Base-by-base conservation (phyloP, 2,888 invertebrate genomes). In the Omphaloscelis lunosa region DNA sequence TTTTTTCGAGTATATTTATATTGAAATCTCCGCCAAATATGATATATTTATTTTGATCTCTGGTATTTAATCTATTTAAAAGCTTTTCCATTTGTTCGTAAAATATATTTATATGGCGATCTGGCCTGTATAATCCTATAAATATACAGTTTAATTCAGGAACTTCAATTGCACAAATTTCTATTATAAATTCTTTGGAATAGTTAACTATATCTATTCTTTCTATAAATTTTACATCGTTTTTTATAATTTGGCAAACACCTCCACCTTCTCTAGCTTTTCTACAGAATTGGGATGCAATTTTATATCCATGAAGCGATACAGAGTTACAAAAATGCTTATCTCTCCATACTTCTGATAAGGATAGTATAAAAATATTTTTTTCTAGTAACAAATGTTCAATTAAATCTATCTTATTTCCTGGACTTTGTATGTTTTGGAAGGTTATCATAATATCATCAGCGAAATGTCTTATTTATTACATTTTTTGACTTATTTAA, bases 121-220 rank as follows among this genome's bases (percentile, higher is more conserved):
- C 61, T 23, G 61, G 34, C 34, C 61, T 61, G 3, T 63, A 63
- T n/a, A 63, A 41, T 1, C 63, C 41, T 63, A 63, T 63, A 15
- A 63, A 63, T 63, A 63, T 41, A 41, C 63, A 63, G 41, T 63
- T 63, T 41, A 63, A n/a, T n/a, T 39, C 39, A 39, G 39, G 39
- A 39, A 39, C 5, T 39, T 39, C 39, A 39, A 39, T 39, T 39
- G 39, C 39, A 39, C 65, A 65, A 20, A 65, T 65, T 65, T 45
- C 65, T 48, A 66, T 45, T 20, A 27, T 20, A 48, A 66, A 66
- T 66, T 66, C 45, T 66, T 66, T 66, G 20, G 65, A 66, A 66
- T 66, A 66, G 8, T 66, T 66, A 11, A 66, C 48, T 66, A n/a
- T 41, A 66, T 66, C 65, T 66, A 66, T 20, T 66, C 11, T 66